Evolutionary conservation across 1,140 invertebrate species (phyloP), one percentile per base, ranked within the genome.

Genomic region (Ditylenchus dipsaci): DNA sequence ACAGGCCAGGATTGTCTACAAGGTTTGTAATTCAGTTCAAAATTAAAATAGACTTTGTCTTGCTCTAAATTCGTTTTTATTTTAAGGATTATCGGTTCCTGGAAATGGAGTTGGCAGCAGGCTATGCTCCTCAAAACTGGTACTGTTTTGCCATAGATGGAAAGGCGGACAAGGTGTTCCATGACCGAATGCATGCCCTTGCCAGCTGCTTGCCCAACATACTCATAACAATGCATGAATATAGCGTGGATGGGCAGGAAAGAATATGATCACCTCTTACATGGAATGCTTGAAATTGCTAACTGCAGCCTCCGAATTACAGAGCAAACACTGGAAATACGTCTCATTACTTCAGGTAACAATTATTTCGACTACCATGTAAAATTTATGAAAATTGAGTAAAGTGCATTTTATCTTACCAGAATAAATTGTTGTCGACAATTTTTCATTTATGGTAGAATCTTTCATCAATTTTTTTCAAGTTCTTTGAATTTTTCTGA

Each of bases 181-280:
- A 67, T 30, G 29, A 23, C 1, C 61, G 53, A 61, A 76, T 76
- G 13, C 19, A 78, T 15, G 0, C 75, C 15, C 47, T 76, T 13
- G 75, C 77, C 1, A 70, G 21, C n/a, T 76, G 75, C 45, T 79
- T 76, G 23, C 69, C 75, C 23, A 76, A 76, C 47, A 63, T 80
- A 17, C n/a, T 72, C 11, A 42, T 80, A 13, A 65, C 63, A 43
- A 73, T 11, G 23, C 57, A 30, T 1, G 19, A 29, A 7, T 59
- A 26, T 23, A 59, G 57, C 11, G 57, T 59, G 11, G 57, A 59
- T 13, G 57, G 17, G 57, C 11, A 13, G 57, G 57, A 45, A 45
- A 45, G n/a, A 13, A 45, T 45, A 45, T 45, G 67, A 63, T 38
- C 11, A 11, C 27, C 23, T 42, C 70, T 29, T 63, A 45, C 30